Base-by-base conservation (phyloP, 2,888 invertebrate genomes). In the Trachelus tabidus region DNA sequence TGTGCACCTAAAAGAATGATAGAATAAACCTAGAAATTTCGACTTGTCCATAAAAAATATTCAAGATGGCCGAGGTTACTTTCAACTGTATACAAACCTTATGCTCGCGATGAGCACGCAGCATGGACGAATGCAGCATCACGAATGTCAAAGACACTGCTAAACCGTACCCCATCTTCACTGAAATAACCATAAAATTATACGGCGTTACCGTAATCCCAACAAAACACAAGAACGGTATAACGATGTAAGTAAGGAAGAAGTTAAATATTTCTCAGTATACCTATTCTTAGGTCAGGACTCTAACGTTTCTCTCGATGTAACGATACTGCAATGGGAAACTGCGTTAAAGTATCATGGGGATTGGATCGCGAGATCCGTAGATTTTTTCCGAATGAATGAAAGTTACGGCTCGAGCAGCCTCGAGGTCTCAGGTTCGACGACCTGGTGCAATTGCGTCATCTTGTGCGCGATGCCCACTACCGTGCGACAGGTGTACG, bases 1-100 rank as follows among this genome's bases (percentile, higher is more conserved):
- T 95, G 91, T 95, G 95, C 11, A 95, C 95, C 94, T 95, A 82
- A 73, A 79, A 82, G 76, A 76, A 73, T 34, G 77, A 79, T 78
- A 73, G 73, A 74, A 79, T 68, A 75, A 56, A 56, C 9, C 2
- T 56, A 23, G 1, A 56, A 56, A 56, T 23, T 23, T 56, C 0
- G 2, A 56, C 9, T 56, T 56, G 56, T 23, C 56, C 23, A 2
- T 56, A 15, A 40, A 23, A 23, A 23, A 23, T 23, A 56, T 56
- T 56, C 56, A 23, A 56, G 2, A 56, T 56, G 56, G 56, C 56
- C 6, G 9, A 56, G 6, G 9, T 56, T 23, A 9, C 23, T 56
- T 23, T 56, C 23, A 6, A 23, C 56, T 9, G 56, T 6, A 23
- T 56, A 23, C 56, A 56, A 56, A 91, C 91, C 90, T 91, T 91